phyloP scores from a whole-genome alignment of 2,113 vertebrate species.

The Meles meles region DNA sequence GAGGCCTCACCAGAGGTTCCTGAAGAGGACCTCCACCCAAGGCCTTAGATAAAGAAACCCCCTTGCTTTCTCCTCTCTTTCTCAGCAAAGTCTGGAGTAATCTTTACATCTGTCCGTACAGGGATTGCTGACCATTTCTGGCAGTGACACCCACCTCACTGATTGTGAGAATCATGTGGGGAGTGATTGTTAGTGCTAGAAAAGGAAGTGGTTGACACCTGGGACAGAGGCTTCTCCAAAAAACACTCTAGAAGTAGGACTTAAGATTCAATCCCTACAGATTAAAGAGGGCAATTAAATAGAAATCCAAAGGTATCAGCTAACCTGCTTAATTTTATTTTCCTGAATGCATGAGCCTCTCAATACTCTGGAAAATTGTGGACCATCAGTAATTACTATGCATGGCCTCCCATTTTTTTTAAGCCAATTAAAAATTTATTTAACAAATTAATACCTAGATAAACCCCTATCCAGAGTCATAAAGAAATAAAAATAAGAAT shows the following conservation, averaged over 20 bases:
- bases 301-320: background rate
- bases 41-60: background rate
- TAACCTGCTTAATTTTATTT: background rate
- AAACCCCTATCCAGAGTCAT: too few species aligned
- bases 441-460: too few species aligned
- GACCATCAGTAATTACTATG: background rate
- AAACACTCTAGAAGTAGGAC: background rate
- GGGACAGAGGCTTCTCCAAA: background rate
- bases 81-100: too few species aligned
- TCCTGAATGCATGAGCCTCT: background rate
- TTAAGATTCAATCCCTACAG: background rate
- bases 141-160: background rate
- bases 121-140: too few species aligned
- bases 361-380: background rate
- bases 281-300: background rate
- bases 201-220: background rate
- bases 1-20: background rate
- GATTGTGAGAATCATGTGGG: background rate
- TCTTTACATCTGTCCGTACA: too few species aligned
- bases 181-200: fast-evolving
- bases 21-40: background rate
- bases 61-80: too few species aligned
- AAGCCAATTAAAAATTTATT: too few species aligned
- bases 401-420: background rate
- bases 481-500: too few species aligned